Evolutionary conservation across 2,888 invertebrate genomes (phyloP).

Genomic region (Xylophagus ater): DNA sequence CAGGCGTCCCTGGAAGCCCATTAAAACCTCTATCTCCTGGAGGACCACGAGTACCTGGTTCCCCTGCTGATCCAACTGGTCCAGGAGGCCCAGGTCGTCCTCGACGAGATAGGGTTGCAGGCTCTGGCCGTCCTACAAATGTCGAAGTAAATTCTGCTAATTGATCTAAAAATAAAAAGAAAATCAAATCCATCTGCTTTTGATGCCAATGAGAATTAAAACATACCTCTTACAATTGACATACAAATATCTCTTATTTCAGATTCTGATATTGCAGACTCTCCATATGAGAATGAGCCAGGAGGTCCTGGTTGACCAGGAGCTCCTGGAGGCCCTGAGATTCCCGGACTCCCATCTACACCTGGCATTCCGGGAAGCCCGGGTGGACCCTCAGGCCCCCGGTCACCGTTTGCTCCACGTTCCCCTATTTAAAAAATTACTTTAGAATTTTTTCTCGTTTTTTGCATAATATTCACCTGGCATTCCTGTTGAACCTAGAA

Average conservation of each 20-base stretch:
- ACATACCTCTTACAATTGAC: constrained; percentile 61
- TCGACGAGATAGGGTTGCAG: constrained; percentile 51
- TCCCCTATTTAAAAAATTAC: constrained; percentile 42
- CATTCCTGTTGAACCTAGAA: constrained; percentile 30
- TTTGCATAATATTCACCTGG: constrained; percentile 19
- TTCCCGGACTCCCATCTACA: constrained; percentile 45
- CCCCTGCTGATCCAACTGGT: constrained; percentile 44
- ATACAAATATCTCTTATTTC: constrained; percentile 74
- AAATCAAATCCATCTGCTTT: neutral
- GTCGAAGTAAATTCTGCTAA: constrained; percentile 55
- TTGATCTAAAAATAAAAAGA: constrained; percentile 52
- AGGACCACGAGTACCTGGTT: constrained; percentile 44
- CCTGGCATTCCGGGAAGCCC: constrained; percentile 50
- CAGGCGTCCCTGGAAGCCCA: constrained; percentile 58
- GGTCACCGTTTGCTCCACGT: constrained; percentile 45
- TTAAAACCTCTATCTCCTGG: constrained; percentile 59
- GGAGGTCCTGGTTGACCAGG: constrained; percentile 53
- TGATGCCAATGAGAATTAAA: neutral
- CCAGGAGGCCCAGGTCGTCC: constrained; percentile 63
- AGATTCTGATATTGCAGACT: constrained; percentile 36
- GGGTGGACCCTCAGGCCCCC: constrained; percentile 45
- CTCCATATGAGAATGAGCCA: constrained; percentile 34
- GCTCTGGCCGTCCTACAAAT: constrained; percentile 54
- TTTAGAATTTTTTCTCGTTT: neutral
- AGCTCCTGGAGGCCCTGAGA: constrained; percentile 43